phyloP scores from a whole-genome alignment of 2,888 invertebrate species.

The Rutpela maculata region DNA sequence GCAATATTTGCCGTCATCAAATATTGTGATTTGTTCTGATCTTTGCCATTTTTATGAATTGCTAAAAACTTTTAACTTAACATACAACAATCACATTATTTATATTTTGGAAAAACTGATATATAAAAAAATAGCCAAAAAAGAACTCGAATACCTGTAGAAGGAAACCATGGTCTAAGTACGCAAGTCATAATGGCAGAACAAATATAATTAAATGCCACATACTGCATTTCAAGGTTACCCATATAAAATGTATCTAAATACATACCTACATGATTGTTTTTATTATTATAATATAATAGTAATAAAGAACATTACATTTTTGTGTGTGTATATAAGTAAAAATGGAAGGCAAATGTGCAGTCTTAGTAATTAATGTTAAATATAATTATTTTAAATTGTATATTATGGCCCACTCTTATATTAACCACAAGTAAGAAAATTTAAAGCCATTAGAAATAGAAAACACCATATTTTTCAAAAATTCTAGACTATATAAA shows the following conservation, averaged over 20 bases:
- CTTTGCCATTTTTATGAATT: too few species aligned
- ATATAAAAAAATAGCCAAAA: too few species aligned
- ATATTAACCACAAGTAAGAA: conserved; percentile 22
- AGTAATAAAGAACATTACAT: conserved; percentile 33
- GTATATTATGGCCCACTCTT: conserved; percentile 39
- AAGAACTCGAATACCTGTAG: too few species aligned
- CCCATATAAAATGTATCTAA: neutral
- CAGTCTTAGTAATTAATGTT: conserved; percentile 65
- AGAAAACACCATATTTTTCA: conserved; percentile 19
- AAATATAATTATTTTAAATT: conserved; percentile 36
- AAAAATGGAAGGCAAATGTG: conserved; percentile 71
- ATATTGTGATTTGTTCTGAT: too few species aligned
- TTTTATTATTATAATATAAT: neutral
- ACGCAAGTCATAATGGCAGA: neutral
- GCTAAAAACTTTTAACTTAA: too few species aligned
- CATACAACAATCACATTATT: too few species aligned
- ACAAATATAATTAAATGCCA: neutral
- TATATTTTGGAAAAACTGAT: too few species aligned
- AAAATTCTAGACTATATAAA: neutral
- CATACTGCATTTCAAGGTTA: neutral
- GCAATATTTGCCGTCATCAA: too few species aligned
- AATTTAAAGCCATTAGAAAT: neutral
- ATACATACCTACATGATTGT: neutral
- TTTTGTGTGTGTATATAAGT: conserved; percentile 59
- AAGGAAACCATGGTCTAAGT: too few species aligned